Evolutionary conservation across 2,113 vertebrate genomes (phyloP), one percentile per base, ranked within the genome.

Genomic region (Dermatemys mawii): DNA sequence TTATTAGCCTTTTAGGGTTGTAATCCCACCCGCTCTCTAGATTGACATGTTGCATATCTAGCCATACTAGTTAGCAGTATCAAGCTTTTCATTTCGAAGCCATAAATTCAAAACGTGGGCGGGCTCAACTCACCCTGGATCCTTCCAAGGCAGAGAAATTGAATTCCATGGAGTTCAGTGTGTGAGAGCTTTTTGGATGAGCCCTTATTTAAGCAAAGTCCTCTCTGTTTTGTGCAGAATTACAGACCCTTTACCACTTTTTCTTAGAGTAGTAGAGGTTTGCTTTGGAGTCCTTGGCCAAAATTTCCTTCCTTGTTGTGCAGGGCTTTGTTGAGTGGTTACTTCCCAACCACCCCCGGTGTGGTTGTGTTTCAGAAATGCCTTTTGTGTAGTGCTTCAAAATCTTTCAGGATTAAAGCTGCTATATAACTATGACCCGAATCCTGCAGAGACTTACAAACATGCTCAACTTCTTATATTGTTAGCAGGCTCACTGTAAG

Each of bases 161-260:
- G 83, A 95, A 94, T 93, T 89, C 83, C 46, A 51, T 21, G 70
- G 85, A 54, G 83, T 92, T 92, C 50, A 93, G 88, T 54, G 57
- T 54, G 49, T 41, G 44, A 87, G 86, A 83, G 84, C 75, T 93
- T 60, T 55, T 93, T 93, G 88, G 90, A 86, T 70, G 92, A 93
- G 90, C 93, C 90, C 90, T 95, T 88, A 90, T 92, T 95, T 95
- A 93, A 70, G 41, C 55, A 83, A 93, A 78, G 94, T 86, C 86
- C 78, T 93, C 86, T 81, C 78, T 81, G 53, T 57, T 91, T 86
- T 94, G 51, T 93, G 8, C 44, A 21, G 92, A 49, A 78, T 88
- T 83, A 90, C 49, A 53, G 81, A 91, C 73, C 81, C 87, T 48
- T 21, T 49, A 79, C 63, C 73, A 41, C 35, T 83, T 85, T 46